A percentile compares a stretch with the other conserved stretches of the same genome.
phyloP scores from a whole-genome alignment of 2,113 vertebrate genomes.

The Heteronetta atricapilla region DNA sequence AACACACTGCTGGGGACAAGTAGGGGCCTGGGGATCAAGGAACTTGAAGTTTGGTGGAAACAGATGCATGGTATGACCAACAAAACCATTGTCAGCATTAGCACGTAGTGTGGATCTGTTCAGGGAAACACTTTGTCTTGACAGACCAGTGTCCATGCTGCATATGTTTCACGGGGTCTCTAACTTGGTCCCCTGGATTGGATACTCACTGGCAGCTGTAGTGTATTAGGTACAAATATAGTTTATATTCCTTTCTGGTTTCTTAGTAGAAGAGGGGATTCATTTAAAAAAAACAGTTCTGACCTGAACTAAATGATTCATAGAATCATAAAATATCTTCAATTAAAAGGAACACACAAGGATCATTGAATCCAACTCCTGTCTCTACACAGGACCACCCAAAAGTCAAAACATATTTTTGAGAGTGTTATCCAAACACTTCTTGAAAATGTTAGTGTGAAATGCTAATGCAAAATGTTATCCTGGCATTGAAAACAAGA shows the following conservation, averaged over 20 bases:
- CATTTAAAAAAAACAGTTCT: background rate
- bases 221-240: background rate
- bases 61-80: rapidly evolving
- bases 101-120: background rate
- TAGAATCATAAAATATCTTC: background rate
- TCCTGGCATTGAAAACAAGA: background rate
- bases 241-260: background rate
- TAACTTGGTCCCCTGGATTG: background rate
- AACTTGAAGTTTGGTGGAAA: background rate
- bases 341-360: background rate
- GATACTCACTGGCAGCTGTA: background rate
- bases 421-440: no score
- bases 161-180: background rate
- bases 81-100: background rate
- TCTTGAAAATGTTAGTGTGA: background rate
- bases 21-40: background rate
- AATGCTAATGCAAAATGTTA: background rate
- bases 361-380: background rate
- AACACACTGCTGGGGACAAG: background rate
- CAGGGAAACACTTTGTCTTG: background rate
- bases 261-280: background rate
- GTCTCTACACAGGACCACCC: background rate
- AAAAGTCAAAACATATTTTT: background rate
- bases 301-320: background rate
- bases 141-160: background rate